Conservation (phyloP, 2,888 invertebrate genomes). For the Anoncus sp. region DNA sequence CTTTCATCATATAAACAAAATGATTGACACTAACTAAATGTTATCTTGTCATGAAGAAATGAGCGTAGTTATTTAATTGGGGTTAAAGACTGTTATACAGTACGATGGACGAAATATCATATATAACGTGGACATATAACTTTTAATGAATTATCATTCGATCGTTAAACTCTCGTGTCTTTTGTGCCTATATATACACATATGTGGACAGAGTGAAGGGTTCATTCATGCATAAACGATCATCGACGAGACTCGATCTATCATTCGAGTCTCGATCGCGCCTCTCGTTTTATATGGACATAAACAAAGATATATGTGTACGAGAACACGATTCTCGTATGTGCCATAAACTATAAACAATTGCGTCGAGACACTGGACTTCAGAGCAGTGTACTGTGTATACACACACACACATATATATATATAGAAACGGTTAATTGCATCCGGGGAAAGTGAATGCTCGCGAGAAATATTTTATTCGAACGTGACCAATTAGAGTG, state of each 20-base stretch:
- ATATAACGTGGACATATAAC: slow-evolving; percentile 20
- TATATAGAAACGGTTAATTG: slow-evolving; percentile 52
- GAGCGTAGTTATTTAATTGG: neutral
- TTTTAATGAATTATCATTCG: slow-evolving; percentile 52
- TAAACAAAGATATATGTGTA: slow-evolving; percentile 37
- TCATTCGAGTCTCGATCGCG: slow-evolving; percentile 45
- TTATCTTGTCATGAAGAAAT: slow-evolving; percentile 20
- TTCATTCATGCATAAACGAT: slow-evolving; percentile 57
- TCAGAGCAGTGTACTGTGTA: neutral
- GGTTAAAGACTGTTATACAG: no score
- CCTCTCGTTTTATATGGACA: slow-evolving; percentile 17
- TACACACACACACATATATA: slow-evolving; percentile 8
- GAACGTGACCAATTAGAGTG: slow-evolving; percentile 60
- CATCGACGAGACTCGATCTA: slow-evolving; percentile 53
- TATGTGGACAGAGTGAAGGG: slow-evolving; percentile 40
- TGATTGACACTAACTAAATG: slow-evolving; percentile 10
- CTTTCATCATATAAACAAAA: slow-evolving; percentile 26
- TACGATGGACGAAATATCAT: no score
- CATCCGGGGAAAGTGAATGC: slow-evolving; percentile 62
- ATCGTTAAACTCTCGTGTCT: slow-evolving; percentile 49
- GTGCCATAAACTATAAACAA: slow-evolving; percentile 57
- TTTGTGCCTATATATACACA: neutral
- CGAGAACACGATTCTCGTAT: slow-evolving; percentile 35
- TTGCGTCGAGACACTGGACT: slow-evolving; percentile 34
- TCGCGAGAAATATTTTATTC: slow-evolving; percentile 50